A percentile compares a stretch with the other conserved stretches of the same genome.
Conservation (phyloP, 2,888 invertebrate genomes). For the Argyresthia goedartella region DNA sequence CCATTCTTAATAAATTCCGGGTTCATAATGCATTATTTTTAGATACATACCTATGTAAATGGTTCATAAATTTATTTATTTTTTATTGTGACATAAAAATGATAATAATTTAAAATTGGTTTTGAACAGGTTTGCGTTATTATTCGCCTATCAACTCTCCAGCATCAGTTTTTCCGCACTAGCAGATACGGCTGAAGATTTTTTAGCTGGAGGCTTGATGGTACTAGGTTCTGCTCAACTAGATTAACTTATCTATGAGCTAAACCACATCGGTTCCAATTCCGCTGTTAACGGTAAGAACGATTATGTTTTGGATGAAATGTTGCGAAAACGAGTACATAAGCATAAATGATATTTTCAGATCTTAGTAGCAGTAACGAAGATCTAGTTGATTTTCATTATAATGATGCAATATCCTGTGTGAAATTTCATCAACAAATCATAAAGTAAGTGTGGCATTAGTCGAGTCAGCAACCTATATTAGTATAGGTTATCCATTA, state of each 20-base stretch:
- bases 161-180: slow-evolving; percentile 23
- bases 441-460: slow-evolving; percentile 17
- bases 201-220: slow-evolving; percentile 23
- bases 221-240: slow-evolving; percentile 24
- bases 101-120: neutral
- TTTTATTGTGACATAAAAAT: neutral
- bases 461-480: no score
- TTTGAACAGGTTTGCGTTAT: slow-evolving; percentile 21
- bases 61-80: neutral
- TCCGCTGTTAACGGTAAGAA: no score
- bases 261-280: neutral
- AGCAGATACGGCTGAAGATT: slow-evolving; percentile 30
- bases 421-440: slow-evolving; percentile 26
- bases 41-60: neutral
- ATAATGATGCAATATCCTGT: slow-evolving; percentile 14
- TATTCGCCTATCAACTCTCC: slow-evolving; percentile 29
- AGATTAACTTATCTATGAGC: slow-evolving; percentile 23
- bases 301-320: no score
- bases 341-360: no score
- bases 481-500: neutral
- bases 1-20: neutral
- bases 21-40: neutral
- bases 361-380: no score
- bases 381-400: neutral
- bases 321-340: no score